A percentile compares a stretch with the other conserved stretches of the same genome.
Evolutionary conservation across 2,113 vertebrate genomes (phyloP).

Genomic region (Saccopteryx leptura): DNA sequence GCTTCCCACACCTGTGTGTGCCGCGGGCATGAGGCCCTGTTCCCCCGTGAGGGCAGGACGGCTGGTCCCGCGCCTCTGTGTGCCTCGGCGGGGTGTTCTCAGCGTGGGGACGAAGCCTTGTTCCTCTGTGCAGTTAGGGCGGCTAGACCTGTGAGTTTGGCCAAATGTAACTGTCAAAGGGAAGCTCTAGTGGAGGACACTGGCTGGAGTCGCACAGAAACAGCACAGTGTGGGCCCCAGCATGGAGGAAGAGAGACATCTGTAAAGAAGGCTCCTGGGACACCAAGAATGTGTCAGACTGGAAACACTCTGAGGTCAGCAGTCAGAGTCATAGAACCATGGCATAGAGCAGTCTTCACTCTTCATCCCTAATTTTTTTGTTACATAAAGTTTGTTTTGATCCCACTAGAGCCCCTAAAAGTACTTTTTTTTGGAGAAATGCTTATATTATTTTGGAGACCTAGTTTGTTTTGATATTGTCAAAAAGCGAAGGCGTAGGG

Average conservation of each 20-base stretch:
- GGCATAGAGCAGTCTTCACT: not conserved
- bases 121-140: not conserved
- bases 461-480: not conserved
- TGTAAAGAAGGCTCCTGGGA: not conserved
- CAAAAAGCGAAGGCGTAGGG: not conserved
- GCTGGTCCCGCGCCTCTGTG: no score
- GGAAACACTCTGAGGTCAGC: not conserved
- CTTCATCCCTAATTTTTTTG: not conserved
- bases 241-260: not conserved
- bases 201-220: no score
- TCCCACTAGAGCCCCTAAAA: not conserved
- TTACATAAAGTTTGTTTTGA: not conserved
- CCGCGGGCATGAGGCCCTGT: no score
- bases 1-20: fast-evolving
- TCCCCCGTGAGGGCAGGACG: no score
- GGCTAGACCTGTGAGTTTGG: not conserved
- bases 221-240: not conserved
- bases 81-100: no score
- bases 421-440: not conserved
- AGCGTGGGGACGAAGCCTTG: fast-evolving
- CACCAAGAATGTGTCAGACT: fast-evolving
- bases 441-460: not conserved
- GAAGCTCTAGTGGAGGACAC: not conserved
- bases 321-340: not conserved
- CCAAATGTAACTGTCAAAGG: not conserved